Base-by-base conservation (phyloP, 30 jellyfish, hydroid and myxozoan species). In the Kudoa iwatai region DNA sequence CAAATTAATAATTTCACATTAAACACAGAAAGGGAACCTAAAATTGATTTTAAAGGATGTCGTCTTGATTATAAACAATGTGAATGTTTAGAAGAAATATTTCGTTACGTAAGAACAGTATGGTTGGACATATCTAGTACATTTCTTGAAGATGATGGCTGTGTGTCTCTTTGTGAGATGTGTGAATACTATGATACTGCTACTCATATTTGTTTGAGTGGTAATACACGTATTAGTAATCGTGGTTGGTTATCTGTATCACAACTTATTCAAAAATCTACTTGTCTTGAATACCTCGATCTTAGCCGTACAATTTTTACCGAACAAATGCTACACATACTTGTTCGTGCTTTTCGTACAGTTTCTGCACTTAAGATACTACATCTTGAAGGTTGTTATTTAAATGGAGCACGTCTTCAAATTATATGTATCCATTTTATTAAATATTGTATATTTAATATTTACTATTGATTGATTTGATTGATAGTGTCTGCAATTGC, bases 221-320 rank as follows among this genome's bases (percentile, higher is more conserved):
- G 86, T 51, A 69, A 69, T 28, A 85, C 84, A 17, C 59, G 51
- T 48, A 59, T 69, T 41, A 83, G 91, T n/a, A 38, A 48, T 41
- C 59, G 91, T 14, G 91, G 91, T 17, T 69, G 91, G 91, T 86
- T 59, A 23, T 47, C 86, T 24, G 36, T 58, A 28, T 69, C 86
- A 39, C 58, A 83, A 10, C 59, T 69, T 85, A 31, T 69, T 10
- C 62, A 83, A 17, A 58, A 58, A 43, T 59, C 91, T 0, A 85
- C 83, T 1, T 54, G 83, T 18, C 31, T 69, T 38, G 30, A 57
- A n/a, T 52, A 63, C 40, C 25, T 69, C 23, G 85, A 69, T 49
- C 83, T 86, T 21, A 43, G 91, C 17, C 47, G 91, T 25, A 59
- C 83, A 12, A 43, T 69, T 48, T 41, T 69, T 6, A 59, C 91